Base-by-base conservation (phyloP, 2,113 vertebrate genomes). In the Serinus canaria region DNA sequence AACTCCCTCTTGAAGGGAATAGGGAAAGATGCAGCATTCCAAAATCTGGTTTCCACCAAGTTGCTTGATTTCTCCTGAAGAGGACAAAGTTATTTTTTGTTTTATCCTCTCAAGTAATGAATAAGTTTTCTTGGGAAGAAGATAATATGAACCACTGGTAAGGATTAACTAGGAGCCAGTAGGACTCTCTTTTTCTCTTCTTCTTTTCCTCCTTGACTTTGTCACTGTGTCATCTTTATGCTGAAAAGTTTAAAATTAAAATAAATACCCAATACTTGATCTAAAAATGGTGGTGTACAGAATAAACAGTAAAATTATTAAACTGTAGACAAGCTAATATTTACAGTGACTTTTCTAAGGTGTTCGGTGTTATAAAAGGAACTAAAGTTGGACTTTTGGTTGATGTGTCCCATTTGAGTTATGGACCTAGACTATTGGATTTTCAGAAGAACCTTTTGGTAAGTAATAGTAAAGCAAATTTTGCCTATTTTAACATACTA, bases 341-440 rank as follows among this genome's bases (percentile, higher is more conserved):
- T 85, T 88, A 62, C 19, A 44, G 5, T 37, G 2, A 20, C 37
- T 44, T 92, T 55, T 84, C 50, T 55, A 75, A 99, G 98, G 96
- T 97, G 31, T 99, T 99, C 33, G 98, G 98, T 12, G 67, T 98
- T 84, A 91, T 99, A 95, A 96, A 94, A 76, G 98, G 98, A 43
- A 74, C 87, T 66, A 96, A 92, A 85, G 95, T 98, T 4, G 98
- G 97, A 18, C 31, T 99, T 85, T 50, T 98, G 39, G 41, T 98
- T 28, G 97, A 98, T 69, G 68, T 92, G 6, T 98, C 98, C 18
- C 88, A 94, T 22, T 10, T 90, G 14, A 96, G 78, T 94, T 95
- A 88, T 10, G 75, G 93, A 62, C 64, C 96, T 35, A 94, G 92
- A 68, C 92, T 94, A 33, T 31, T 97, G 12, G 97, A 97, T 70